Evolutionary conservation across 2,888 invertebrate genomes (phyloP).

Genomic region (Eurytoma adleriae): DNA sequence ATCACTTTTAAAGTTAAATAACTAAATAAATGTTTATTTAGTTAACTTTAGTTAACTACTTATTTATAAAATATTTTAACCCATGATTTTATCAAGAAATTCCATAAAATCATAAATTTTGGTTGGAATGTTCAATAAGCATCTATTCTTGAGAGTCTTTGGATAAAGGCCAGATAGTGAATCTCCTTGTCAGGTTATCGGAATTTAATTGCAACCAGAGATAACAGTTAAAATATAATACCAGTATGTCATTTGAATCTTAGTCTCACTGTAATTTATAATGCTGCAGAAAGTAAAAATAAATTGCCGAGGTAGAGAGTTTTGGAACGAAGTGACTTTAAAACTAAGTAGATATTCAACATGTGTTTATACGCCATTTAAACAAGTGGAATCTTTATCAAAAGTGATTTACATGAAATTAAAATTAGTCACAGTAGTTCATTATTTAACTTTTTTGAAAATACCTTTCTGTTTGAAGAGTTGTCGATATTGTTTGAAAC

Average conservation of each 20-base stretch:
- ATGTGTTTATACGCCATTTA: not conserved
- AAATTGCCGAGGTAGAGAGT: not conserved
- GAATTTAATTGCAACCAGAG: slow-evolving; percentile 44
- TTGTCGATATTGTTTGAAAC: slow-evolving; percentile 83
- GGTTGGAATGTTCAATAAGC: slow-evolving; percentile 20
- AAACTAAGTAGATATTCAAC: slow-evolving; percentile 25
- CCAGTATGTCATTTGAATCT: slow-evolving; percentile 26
- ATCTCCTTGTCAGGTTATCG: slow-evolving; percentile 44
- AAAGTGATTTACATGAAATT: too few species aligned
- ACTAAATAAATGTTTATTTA: too few species aligned
- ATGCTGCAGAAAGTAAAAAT: slow-evolving; percentile 9
- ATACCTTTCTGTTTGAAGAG: slow-evolving; percentile 85
- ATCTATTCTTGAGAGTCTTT: slow-evolving; percentile 18
- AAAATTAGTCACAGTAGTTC: too few species aligned
- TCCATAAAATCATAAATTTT: too few species aligned
- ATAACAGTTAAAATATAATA: slow-evolving; percentile 34
- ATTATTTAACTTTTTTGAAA: not conserved
- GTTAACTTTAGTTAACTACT: too few species aligned
- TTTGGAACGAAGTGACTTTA: not conserved
- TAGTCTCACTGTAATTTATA: not conserved
- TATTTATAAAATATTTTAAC: too few species aligned
- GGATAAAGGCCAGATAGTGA: slow-evolving; percentile 42
- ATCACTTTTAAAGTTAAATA: too few species aligned
- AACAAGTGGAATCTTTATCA: too few species aligned
- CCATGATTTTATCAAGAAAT: too few species aligned